These are phyloP conservation scores for Helicolenus hilgendorfi DNA, from an alignment of 2,797 vertebrate genomes.

Conservation along the genomic window DNA sequence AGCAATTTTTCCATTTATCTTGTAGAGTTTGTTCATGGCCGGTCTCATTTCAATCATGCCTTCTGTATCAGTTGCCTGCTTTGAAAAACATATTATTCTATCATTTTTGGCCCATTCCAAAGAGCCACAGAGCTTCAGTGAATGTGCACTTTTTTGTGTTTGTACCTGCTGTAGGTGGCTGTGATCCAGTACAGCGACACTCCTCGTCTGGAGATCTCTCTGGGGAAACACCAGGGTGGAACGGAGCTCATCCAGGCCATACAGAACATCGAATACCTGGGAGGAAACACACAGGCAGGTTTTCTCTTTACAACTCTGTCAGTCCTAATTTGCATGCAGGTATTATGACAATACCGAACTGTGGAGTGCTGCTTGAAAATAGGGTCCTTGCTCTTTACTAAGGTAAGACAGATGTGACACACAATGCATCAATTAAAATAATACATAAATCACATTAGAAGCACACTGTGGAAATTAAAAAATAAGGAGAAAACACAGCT, in stretches of 20 bases:
- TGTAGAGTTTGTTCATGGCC: too few species aligned
- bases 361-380: not conserved
- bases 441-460: not conserved
- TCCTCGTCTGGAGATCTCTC: conserved; percentile 89
- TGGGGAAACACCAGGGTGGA: conserved; percentile 83
- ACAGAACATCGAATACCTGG: conserved; percentile 84
- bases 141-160: not conserved
- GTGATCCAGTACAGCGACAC: conserved; percentile 92
- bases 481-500: not conserved
- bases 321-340: not conserved
- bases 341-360: not conserved
- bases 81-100: not conserved
- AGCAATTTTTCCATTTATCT: not conserved
- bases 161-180: conserved; percentile 75
- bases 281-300: conserved; percentile 89
- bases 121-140: not conserved
- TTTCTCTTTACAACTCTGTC: not conserved
- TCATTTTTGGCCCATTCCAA: not conserved
- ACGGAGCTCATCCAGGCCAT: conserved; percentile 86
- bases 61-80: not conserved
- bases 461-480: not conserved
- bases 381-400: not conserved
- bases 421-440: not conserved
- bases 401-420: not conserved
- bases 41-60: not conserved